Evolutionary conservation across 64 coral and sea anemone species (phyloP).

Genomic region (Trachythela sp.): DNA sequence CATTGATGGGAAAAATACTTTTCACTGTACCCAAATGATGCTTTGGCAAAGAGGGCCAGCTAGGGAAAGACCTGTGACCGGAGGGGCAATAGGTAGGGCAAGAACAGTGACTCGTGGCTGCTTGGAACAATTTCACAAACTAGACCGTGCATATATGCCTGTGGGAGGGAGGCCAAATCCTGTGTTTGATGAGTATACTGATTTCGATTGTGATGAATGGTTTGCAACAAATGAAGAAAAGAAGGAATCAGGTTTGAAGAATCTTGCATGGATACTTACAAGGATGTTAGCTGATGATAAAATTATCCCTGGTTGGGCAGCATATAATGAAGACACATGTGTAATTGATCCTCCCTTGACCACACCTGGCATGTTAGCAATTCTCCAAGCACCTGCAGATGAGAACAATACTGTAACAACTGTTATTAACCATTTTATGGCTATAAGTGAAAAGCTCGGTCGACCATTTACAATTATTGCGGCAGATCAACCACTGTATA

Average conservation of each 20-base stretch:
- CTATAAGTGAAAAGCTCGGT: too few species aligned
- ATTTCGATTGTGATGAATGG: neutral
- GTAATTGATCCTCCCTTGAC: too few species aligned
- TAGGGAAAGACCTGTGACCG: neutral
- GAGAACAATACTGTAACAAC: too few species aligned
- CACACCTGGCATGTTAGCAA: too few species aligned
- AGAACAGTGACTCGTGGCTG: neutral
- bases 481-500: neutral
- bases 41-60: neutral
- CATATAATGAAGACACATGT: too few species aligned
- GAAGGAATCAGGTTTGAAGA: neutral
- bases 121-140: neutral
- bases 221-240: neutral
- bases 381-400: too few species aligned
- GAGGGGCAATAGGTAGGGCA: neutral
- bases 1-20: neutral
- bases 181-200: neutral
- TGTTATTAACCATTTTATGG: too few species aligned
- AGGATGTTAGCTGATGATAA: too few species aligned
- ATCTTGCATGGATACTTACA: neutral
- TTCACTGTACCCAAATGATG: conserved; percentile 12
- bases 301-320: too few species aligned
- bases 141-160: neutral
- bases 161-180: neutral
- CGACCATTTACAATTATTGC: neutral